Base-by-base conservation (phyloP, 2,888 invertebrate genomes). In the Odontothrips loti region DNA sequence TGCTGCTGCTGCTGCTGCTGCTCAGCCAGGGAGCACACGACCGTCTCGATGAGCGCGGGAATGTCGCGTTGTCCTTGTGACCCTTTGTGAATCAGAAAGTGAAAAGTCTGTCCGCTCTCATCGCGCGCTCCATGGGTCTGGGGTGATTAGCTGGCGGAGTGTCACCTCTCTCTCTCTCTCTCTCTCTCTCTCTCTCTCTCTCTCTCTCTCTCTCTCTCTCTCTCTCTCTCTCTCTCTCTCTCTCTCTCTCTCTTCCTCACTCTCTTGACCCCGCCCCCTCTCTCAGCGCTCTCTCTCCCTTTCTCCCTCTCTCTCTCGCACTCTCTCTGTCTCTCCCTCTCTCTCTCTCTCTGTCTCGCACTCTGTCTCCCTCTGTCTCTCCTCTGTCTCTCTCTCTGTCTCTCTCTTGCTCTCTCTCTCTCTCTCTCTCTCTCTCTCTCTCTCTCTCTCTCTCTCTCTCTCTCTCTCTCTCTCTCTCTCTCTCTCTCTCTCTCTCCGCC, bases 171-270 rank as follows among this genome's bases (percentile, higher is more conserved):
- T 63, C 63, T 63, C 63, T 63, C 63, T 20, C 63, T 63, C n/a
- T 20, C n/a, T 63, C 63, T 63, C n/a, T 20, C n/a, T 11, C 63
- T 63, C 63, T 11, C 63, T 63, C 63, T 63, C n/a, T 11, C n/a
- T 11, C 63, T 63, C n/a, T 63, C n/a, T 11, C 63, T 11, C n/a
- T 63, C n/a, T 63, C 63, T 63, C 63, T 20, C 20, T 63, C 63
- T 20, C 20, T 63, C 63, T 20, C 20, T 63, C 20, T 20, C 20
- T 63, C 63, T 63, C n/a, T 11, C 63, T 63, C 63, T 63, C n/a
- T 63, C n/a, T 63, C 63, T 63, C 63, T 63, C 63, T 63, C 63
- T 63, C n/a, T 63, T n/a, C n/a, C n/a, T 63, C n/a, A n/a, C 63
- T 63, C 63, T 63, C 20, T 20, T 20, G 10, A 6, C 20, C 63